Conservation (phyloP, 2,888 invertebrate species). For the Eilema depressum region DNA sequence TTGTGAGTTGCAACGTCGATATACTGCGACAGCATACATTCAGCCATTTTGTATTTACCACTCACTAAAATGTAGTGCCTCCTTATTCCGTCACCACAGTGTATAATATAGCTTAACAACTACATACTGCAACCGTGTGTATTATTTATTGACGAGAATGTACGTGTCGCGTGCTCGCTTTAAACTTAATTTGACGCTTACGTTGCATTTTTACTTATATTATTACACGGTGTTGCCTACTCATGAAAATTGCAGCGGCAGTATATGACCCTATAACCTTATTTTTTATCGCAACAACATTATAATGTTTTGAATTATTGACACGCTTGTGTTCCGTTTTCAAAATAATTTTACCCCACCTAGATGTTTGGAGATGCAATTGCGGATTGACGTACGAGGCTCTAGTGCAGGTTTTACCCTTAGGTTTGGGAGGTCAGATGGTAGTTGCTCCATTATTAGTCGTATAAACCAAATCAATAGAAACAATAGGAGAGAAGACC, state of each 20-base stretch:
- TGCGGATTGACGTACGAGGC: too few species aligned
- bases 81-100: conserved; percentile 54
- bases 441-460: too few species aligned
- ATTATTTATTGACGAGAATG: conserved; percentile 54
- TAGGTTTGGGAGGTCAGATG: too few species aligned
- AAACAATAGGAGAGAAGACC: too few species aligned
- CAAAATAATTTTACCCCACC: conserved; percentile 19
- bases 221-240: conserved; percentile 61
- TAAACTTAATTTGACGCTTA: conserved; percentile 68
- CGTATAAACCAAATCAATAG: too few species aligned
- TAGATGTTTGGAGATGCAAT: not conserved
- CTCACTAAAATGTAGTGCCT: conserved; percentile 38
- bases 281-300: conserved; percentile 45
- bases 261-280: conserved; percentile 62
- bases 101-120: conserved; percentile 53
- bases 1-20: conserved; percentile 71
- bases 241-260: conserved; percentile 65
- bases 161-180: conserved; percentile 62
- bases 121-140: conserved; percentile 36
- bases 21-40: conserved; percentile 65
- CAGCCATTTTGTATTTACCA: conserved; percentile 49
- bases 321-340: conserved; percentile 27
- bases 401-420: too few species aligned
- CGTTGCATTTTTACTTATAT: conserved; percentile 69
- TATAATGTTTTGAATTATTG: conserved; percentile 36